These are phyloP conservation scores for Callyntrura sp. DNA, from an alignment of 2,888 invertebrate genomes.

Conservation along the genomic window DNA sequence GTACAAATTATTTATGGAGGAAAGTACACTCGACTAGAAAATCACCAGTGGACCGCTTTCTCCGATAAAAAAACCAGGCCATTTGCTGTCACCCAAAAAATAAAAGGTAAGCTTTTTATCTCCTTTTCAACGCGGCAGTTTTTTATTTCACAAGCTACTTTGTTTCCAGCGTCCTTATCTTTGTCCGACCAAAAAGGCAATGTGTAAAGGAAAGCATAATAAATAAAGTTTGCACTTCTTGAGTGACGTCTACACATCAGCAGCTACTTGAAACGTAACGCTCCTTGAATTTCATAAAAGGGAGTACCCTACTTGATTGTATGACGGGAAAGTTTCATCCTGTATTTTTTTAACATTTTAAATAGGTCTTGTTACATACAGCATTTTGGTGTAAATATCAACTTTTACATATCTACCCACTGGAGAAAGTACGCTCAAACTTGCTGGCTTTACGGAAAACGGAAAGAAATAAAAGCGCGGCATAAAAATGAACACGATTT, in stretches of 20 bases:
- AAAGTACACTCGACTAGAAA: constrained; percentile 19
- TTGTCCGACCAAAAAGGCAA: neutral
- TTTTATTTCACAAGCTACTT: neutral
- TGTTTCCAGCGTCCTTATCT: constrained; percentile 33
- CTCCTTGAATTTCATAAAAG: neutral
- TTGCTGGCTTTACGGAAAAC: constrained; percentile 18
- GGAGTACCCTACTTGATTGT: neutral
- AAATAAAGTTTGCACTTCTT: constrained; percentile 54
- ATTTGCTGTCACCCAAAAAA: neutral
- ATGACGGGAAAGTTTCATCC: constrained; percentile 2
- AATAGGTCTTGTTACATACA: neutral
- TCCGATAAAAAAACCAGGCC: neutral
- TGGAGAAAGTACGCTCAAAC: neutral
- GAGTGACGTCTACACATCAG: constrained; percentile 12
- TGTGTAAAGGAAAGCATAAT: neutral
- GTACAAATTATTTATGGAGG: neutral
- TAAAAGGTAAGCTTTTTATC: constrained; percentile 21
- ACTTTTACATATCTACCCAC: constrained; percentile 14
- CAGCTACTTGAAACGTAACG: neutral
- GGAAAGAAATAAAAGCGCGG: constrained; percentile 1
- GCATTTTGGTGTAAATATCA: too few species aligned
- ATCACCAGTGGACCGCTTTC: neutral
- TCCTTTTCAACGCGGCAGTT: neutral
- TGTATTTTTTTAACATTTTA: constrained; percentile 19
- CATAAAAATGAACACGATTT: constrained; percentile 69